Evolutionary conservation across 37 sponge, comb jelly and placozoan species (phyloP), one percentile per base, ranked within the genome.

Genomic region (Mnemiopsis leidyi): DNA sequence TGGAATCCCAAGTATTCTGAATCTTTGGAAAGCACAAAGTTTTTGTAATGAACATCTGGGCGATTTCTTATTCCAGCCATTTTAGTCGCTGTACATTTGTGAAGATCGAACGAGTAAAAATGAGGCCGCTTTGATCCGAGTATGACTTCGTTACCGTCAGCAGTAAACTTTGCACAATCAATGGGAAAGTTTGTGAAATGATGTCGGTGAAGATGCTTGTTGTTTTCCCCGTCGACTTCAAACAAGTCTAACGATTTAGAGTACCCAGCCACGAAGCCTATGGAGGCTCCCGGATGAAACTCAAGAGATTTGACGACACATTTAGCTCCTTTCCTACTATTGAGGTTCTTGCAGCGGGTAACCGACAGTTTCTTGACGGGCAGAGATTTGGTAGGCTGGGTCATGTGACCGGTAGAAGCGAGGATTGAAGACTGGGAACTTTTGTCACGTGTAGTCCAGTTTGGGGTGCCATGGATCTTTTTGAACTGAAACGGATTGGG

Each of bases 201-300:
- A 25, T 85, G 90, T 38, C 90, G 39, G 29, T 85, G 90, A 9
- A 85, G 90, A 28, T 85, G 90, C 90, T 40, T 85, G 90, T 85
- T 85, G 26, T 85, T 85, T 26, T 85, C 90, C 13, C 90, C 90
- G 30, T 85, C 90, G 7, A 85, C 90, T 37, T 85, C 90, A 39
- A 85, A 85, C 13, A 85, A n/a, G 29, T 85, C 90, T 39, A 85
- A 39, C 9, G 90, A 85, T 26, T 85, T 85, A 25, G 48, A 38
- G 61, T 85, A 85, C 0, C 90, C 90, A 0, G 90, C 39, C 0
- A 85, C 90, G 39, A 85, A 85, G 16, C 48, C 90, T 1, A 85
- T 37, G 0, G 36, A 13, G 25, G 90, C 90, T 24, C 28, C 40
- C 2, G 90, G 90, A 37, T 85, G 90, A 39, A 85, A 85, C 61